Evolutionary conservation across 2,888 invertebrate genomes (phyloP), one percentile per base, ranked within the genome.

Genomic region (Pogonocherus hispidulus): DNA sequence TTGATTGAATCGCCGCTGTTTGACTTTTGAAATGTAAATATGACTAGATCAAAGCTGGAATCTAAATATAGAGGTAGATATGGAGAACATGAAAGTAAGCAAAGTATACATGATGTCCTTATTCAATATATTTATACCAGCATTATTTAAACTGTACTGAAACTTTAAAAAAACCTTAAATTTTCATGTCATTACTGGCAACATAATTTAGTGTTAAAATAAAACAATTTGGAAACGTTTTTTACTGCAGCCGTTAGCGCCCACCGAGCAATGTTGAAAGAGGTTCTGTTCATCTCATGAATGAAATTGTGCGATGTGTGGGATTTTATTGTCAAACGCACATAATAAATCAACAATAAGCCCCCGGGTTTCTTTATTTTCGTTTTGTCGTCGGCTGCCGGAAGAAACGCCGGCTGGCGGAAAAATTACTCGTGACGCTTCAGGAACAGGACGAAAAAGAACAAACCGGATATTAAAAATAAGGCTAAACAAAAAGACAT

Each of bases 321-420:
- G 52, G 52, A 52, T 52, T 52, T 52, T 52, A 52, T 52, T 52
- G 52, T 52, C 52, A 27, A 27, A 52, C 20, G 32, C 18, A 52
- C 52, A 52, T 52, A 52, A 52, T 52, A 52, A 52, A 52, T 52
- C 52, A 52, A 52, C 52, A 52, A 52, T 52, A 52, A 52, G 14
- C 52, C 52, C 6, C 18, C 20, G 27, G 52, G 32, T 27, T 52
- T 52, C 8, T 52, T 52, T 52, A 52, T 52, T 52, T 32, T 32
- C 16, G 32, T 32, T 52, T 52, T 32, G 52, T 52, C 8, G 32
- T 32, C 32, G 27, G 9, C 52, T 52, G 52, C 52, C 52, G 52
- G 52, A 52, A 52, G 52, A 32, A 23, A 49, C 6, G 52, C 27
- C 52, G 32, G 52, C 52, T 52, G 52, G 27, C 49, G 32, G 9